Conservation (phyloP, 2,888 invertebrate species). For the Azorinus chamasolen region DNA sequence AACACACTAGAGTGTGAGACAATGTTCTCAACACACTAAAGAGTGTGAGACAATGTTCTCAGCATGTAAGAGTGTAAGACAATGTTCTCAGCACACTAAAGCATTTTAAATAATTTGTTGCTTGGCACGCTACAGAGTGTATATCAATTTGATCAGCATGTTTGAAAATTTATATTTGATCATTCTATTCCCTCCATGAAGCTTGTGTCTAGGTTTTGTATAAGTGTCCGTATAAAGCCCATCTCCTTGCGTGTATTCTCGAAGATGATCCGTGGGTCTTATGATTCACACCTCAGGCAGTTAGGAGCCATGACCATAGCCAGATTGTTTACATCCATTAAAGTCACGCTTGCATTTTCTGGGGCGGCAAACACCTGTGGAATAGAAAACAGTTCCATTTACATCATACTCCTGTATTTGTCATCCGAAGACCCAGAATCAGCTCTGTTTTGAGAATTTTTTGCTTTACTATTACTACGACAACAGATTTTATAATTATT, state of each 20-base stretch:
- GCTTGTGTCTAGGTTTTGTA: conserved; percentile 95
- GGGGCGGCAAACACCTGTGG: conserved; percentile 95
- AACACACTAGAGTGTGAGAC: too few species aligned
- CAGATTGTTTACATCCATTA: conserved; percentile 99
- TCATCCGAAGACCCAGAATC: too few species aligned
- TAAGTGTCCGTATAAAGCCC: conserved; percentile 98
- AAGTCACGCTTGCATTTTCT: conserved; percentile 96
- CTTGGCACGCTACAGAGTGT: too few species aligned
- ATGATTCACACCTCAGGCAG: conserved; percentile 97
- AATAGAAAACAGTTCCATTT: too few species aligned
- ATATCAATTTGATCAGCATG: not conserved
- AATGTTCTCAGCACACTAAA: too few species aligned
- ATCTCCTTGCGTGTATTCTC: conserved; percentile 99
- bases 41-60: too few species aligned
- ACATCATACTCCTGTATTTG: not conserved
- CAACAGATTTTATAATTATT: too few species aligned
- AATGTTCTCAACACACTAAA: too few species aligned
- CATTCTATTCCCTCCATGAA: conserved; percentile 88
- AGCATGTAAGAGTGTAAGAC: too few species aligned
- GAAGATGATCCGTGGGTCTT: conserved; percentile 97
- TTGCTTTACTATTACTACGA: too few species aligned
- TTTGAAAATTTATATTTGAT: conserved; percentile 29
- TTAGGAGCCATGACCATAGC: conserved; percentile 99
- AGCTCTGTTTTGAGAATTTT: too few species aligned
- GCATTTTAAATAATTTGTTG: too few species aligned